Evolutionary conservation across 2,797 vertebrate species (phyloP).

Genomic region (Xiphophorus birchmanni): DNA sequence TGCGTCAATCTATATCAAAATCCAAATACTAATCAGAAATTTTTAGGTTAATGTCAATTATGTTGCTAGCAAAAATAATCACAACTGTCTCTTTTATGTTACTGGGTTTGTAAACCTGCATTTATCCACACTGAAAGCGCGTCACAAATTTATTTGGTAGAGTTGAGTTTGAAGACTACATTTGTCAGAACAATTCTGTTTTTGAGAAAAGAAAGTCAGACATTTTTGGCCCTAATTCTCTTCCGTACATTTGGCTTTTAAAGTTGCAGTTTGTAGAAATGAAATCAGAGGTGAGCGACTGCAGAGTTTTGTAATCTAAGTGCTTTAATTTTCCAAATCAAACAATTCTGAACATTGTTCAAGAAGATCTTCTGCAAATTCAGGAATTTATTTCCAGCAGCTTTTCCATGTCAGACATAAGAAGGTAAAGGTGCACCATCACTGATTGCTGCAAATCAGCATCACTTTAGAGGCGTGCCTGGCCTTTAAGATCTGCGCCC

Average conservation of each 20-base stretch:
- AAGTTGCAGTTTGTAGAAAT: not conserved
- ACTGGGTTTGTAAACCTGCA: no score
- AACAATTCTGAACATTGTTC: not conserved
- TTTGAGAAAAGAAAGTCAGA: no score
- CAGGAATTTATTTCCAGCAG: not conserved
- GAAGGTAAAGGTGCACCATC: conserved; percentile 12
- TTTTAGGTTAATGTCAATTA: no score
- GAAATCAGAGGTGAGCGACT: not conserved
- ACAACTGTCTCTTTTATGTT: no score
- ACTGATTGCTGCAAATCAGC: conserved; percentile 42
- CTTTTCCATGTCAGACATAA: not conserved
- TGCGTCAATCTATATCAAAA: no score
- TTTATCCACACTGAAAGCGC: no score
- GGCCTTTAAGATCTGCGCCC: conserved; percentile 55
- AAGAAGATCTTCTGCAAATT: not conserved
- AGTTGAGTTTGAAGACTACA: no score
- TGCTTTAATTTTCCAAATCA: not conserved
- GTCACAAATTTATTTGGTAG: no score
- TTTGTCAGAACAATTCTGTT: no score
- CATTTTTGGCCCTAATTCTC: no score
- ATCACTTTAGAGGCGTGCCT: conserved; percentile 61
- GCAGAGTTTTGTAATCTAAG: not conserved
- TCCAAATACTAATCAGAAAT: no score
- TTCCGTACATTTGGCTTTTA: not conserved
- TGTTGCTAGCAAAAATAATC: no score